A percentile compares a stretch with the other conserved stretches of the same genome.
phyloP scores from a whole-genome alignment of 2,113 vertebrate genomes.

The Laticauda colubrina region DNA sequence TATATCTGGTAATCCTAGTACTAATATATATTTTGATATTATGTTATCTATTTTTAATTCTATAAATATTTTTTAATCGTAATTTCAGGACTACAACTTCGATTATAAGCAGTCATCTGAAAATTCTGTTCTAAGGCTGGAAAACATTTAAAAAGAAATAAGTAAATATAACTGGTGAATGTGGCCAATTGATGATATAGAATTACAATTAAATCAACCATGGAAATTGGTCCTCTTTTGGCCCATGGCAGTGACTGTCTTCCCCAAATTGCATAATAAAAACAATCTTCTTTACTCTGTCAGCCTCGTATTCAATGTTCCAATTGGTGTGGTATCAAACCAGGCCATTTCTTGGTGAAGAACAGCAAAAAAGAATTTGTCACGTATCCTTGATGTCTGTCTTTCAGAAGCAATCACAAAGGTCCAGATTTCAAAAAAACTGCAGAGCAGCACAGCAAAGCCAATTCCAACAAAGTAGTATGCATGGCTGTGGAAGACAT shows the following conservation, averaged over 20 bases:
- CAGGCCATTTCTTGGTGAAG: slow-evolving; percentile 78
- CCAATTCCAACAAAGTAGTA: slow-evolving; percentile 74
- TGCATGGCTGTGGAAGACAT: slow-evolving; percentile 60
- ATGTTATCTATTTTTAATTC: background rate
- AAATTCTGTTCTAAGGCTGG: background rate
- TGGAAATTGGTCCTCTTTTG: background rate
- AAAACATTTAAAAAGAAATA: background rate
- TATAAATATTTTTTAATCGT: background rate
- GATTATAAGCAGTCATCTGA: background rate
- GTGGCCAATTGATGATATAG: background rate
- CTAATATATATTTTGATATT: background rate
- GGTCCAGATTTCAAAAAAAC: slow-evolving; percentile 64
- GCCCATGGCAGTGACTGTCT: background rate
- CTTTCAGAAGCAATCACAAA: slow-evolving; percentile 67
- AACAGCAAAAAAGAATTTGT: slow-evolving; percentile 75
- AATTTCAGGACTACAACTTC: background rate
- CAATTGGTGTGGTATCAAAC: slow-evolving; percentile 74
- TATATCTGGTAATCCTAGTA: background rate
- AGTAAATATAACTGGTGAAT: background rate
- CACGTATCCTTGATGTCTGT: slow-evolving; percentile 70
- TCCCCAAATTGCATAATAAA: background rate
- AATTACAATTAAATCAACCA: background rate
- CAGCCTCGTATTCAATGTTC: slow-evolving; percentile 72
- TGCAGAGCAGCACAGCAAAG: slow-evolving; percentile 61
- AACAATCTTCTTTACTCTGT: slow-evolving; percentile 66